Conservation (phyloP, 1,140 invertebrate species). For the Orussus abietinus region DNA sequence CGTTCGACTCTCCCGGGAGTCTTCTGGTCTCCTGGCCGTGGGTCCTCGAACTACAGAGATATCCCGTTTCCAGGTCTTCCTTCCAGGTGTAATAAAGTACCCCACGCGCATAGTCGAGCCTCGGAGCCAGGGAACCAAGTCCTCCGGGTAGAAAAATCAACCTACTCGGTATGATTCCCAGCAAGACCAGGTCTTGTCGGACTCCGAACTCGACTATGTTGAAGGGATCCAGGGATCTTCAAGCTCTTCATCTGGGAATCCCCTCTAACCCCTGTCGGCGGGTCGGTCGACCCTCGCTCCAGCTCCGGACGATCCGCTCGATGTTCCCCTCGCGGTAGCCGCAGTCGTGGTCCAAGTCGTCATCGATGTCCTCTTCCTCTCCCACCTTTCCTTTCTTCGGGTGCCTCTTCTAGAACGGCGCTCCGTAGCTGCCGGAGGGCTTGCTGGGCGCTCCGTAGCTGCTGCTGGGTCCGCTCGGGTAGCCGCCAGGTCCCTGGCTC, state of each 20-base stretch:
- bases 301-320: too few species aligned
- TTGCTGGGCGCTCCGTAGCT: constrained; percentile 52
- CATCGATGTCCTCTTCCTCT: constrained; percentile 9
- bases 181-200: too few species aligned
- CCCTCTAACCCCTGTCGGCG: not conserved
- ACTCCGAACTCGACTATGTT: constrained; percentile 25
- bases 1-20: not conserved
- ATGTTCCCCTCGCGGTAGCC: constrained; percentile 10
- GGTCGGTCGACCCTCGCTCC: not conserved
- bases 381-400: constrained; percentile 9
- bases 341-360: not conserved
- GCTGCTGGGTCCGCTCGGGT: constrained; percentile 56
- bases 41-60: too few species aligned
- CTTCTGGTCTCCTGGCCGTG: too few species aligned
- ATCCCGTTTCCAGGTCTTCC: not conserved
- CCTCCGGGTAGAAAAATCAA: too few species aligned
- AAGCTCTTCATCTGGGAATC: not conserved
- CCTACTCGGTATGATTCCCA: too few species aligned
- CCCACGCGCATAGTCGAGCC: too few species aligned
- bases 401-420: constrained; percentile 40
- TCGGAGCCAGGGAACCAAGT: too few species aligned
- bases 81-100: too few species aligned
- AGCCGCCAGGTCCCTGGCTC: constrained; percentile 55
- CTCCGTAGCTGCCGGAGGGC: constrained; percentile 43
- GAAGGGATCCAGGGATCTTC: not conserved